phyloP scores from a whole-genome alignment of 2,888 invertebrate genomes.

The Eurytoma californica region DNA sequence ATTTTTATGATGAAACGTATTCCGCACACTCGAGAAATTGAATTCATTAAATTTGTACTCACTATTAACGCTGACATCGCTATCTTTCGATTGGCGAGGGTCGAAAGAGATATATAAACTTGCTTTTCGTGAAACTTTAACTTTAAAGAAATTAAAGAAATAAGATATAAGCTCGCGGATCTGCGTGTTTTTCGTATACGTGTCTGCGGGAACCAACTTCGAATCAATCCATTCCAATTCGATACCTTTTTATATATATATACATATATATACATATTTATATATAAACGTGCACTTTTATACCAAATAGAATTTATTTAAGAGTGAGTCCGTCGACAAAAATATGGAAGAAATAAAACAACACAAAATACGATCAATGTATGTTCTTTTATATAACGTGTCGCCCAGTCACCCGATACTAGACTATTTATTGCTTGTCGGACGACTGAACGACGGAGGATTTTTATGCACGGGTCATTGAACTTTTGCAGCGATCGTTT shows the following conservation, averaged over 20 bases:
- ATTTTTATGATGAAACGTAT: not conserved
- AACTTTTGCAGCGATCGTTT: conserved; percentile 48
- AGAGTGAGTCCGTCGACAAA: conserved; percentile 46
- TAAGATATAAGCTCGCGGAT: conserved; percentile 43
- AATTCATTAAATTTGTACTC: conserved; percentile 31
- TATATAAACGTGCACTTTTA: conserved; percentile 62
- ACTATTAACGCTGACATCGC: conserved; percentile 37
- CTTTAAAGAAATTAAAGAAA: conserved; percentile 37
- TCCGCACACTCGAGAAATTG: not conserved
- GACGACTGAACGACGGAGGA: not conserved
- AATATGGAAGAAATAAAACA: conserved; percentile 22
- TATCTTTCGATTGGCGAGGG: conserved; percentile 6
- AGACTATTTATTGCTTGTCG: conserved; percentile 1
- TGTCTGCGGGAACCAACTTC: conserved; percentile 50
- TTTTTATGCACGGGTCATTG: conserved; percentile 41
- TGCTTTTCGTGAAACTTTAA: conserved; percentile 48
- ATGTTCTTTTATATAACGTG: conserved; percentile 21
- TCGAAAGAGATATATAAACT: conserved; percentile 24
- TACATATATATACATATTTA: conserved; percentile 47
- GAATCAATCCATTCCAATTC: conserved; percentile 63
- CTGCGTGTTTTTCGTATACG: conserved; percentile 31
- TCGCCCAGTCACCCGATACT: conserved; percentile 7
- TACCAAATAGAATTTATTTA: conserved; percentile 60
- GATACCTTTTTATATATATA: conserved; percentile 57
- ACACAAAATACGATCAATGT: conserved; percentile 1